Evolutionary conservation across 2,797 vertebrate species (phyloP).

Genomic region (Capromys pilorides): DNA sequence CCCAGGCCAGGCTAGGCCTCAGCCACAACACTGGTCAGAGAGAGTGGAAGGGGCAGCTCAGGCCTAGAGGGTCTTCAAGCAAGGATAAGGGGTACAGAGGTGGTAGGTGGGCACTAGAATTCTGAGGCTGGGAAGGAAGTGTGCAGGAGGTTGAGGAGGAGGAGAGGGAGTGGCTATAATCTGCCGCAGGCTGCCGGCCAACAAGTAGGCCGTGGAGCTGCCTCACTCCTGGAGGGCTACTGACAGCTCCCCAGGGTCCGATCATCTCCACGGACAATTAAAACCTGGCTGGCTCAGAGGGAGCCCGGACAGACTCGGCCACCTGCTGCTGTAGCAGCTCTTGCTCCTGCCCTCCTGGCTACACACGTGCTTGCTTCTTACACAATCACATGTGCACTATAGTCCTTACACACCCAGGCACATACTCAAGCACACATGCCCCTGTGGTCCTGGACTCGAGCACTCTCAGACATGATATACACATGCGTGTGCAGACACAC

Average conservation of each 20-base stretch:
- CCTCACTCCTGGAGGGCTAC: background rate
- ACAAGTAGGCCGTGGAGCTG: slow-evolving; percentile 60
- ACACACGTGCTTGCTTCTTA: fast-evolving
- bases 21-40: background rate
- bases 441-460: background rate
- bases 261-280: slow-evolving; percentile 72
- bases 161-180: background rate
- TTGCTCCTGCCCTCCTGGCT: background rate
- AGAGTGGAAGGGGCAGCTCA: background rate
- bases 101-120: background rate
- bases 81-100: background rate
- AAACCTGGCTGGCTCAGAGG: background rate
- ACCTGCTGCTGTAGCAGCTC: slow-evolving; percentile 22
- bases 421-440: background rate
- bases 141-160: background rate
- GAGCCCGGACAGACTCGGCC: background rate
- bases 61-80: background rate
- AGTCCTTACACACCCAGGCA: background rate
- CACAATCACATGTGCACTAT: background rate
- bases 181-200: slow-evolving; percentile 31
- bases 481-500: background rate
- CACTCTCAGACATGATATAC: background rate
- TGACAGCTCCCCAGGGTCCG: slow-evolving; percentile 59
- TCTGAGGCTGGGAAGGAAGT: background rate
- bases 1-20: background rate